These are phyloP conservation scores for Oligia strigilis DNA, from an alignment of 2,888 invertebrate species.

Conservation along the genomic window DNA sequence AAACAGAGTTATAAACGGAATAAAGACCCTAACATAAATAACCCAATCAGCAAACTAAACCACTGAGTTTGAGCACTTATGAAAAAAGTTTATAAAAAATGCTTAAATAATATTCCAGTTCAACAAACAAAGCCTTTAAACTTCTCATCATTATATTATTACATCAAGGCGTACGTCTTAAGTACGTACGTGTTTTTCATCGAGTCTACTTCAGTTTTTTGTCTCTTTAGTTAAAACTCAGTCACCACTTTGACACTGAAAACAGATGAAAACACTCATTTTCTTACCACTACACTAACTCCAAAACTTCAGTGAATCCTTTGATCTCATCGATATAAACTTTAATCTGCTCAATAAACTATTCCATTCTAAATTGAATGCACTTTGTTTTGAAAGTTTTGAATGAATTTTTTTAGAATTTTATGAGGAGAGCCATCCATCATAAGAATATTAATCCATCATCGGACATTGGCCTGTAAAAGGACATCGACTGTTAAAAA, in stretches of 20 bases:
- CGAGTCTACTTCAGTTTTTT: too few relatives aligned
- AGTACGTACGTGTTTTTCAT: neutral
- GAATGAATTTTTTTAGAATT: slow-evolving; percentile 19
- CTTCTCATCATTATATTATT: neutral
- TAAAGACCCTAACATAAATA: neutral
- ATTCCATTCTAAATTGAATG: slow-evolving; percentile 29
- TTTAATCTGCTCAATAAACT: slow-evolving; percentile 12
- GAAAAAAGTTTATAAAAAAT: neutral
- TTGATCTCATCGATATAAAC: slow-evolving; percentile 30
- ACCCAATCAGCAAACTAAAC: neutral
- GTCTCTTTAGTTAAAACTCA: neutral
- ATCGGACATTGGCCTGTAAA: neutral
- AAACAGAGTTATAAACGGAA: neutral
- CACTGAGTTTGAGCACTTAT: too few relatives aligned
- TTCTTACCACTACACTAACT: slow-evolving; percentile 7
- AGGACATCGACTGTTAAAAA: slow-evolving; percentile 10
- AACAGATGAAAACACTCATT: neutral
- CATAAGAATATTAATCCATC: slow-evolving; percentile 25
- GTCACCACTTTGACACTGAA: neutral
- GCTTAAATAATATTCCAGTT: neutral
- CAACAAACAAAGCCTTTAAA: slow-evolving; percentile 6
- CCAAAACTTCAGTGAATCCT: slow-evolving; percentile 6
- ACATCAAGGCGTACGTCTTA: neutral
- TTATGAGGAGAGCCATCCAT: slow-evolving; percentile 24
- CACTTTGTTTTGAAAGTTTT: slow-evolving; percentile 30